Percentiles rank a stretch among this genome's conserved stretches.
Evolutionary conservation across 1,140 invertebrate genomes (phyloP).

Genomic region (Asbolus verrucosus): DNA sequence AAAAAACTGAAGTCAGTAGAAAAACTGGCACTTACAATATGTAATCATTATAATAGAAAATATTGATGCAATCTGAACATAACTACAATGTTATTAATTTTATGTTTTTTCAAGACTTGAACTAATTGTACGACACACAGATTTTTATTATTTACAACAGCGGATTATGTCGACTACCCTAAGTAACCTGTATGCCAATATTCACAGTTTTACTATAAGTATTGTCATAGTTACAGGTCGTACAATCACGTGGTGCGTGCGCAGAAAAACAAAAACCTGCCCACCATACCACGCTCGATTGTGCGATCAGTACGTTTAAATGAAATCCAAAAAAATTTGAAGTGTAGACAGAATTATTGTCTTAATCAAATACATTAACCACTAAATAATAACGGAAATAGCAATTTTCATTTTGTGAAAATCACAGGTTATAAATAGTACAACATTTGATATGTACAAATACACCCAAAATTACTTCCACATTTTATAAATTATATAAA

Average conservation of each 20-base stretch:
- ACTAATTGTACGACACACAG: constrained; percentile 36
- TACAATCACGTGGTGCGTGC: constrained; percentile 6
- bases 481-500: constrained; percentile 62
- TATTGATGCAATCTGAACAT: constrained; percentile 14
- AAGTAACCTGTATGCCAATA: constrained; percentile 54
- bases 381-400: constrained; percentile 15
- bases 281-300: constrained; percentile 14
- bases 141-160: constrained; percentile 53
- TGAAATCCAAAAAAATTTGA: neutral
- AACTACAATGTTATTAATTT: constrained; percentile 20
- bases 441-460: constrained; percentile 58
- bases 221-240: constrained; percentile 55
- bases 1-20: constrained; percentile 32
- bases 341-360: constrained; percentile 18
- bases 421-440: constrained; percentile 45
- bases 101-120: too few species aligned
- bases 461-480: constrained; percentile 61
- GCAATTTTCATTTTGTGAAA: constrained; percentile 43
- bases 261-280: neutral
- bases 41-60: constrained; percentile 31
- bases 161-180: constrained; percentile 50
- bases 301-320: constrained; percentile 19
- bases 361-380: constrained; percentile 25
- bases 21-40: constrained; percentile 43
- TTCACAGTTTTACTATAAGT: constrained; percentile 57